phyloP scores from a whole-genome alignment of 30 jellyfish, hydroid and myxozoan genomes.

The Aurelia coerulea region DNA sequence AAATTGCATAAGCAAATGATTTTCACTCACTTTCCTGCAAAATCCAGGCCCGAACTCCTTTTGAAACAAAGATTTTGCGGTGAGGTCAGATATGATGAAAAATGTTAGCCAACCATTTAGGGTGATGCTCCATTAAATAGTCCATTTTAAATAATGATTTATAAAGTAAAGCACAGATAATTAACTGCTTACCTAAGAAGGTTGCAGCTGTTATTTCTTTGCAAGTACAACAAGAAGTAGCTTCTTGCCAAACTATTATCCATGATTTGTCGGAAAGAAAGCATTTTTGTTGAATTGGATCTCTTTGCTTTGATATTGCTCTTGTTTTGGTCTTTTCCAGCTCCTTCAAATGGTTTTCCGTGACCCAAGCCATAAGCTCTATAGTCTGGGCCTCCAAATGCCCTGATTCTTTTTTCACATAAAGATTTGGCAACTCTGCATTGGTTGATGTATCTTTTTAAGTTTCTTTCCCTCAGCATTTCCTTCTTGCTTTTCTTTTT shows the following conservation, averaged over 20 bases:
- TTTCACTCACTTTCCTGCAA: too few species aligned
- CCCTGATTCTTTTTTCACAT: conserved; percentile 94
- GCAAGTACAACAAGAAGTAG: conserved; percentile 80
- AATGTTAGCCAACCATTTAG: too few species aligned
- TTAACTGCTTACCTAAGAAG: conserved; percentile 75
- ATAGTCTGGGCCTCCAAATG: conserved; percentile 97
- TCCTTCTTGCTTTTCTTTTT: conserved; percentile 83
- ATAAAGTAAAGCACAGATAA: too few species aligned
- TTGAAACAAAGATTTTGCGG: too few species aligned
- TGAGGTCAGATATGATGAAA: too few species aligned
- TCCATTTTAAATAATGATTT: too few species aligned
- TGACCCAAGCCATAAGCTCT: conserved; percentile 96
- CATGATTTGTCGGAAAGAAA: conserved; percentile 88
- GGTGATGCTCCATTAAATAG: too few species aligned
- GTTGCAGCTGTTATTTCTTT: conserved; percentile 81
- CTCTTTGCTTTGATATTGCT: conserved; percentile 36
- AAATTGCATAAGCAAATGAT: too few species aligned
- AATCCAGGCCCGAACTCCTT: too few species aligned
- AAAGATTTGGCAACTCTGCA: conserved; percentile 96
- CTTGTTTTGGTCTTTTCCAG: conserved; percentile 61
- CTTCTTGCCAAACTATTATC: conserved; percentile 96
- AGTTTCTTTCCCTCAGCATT: conserved; percentile 88
- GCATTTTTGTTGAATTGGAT: conserved; percentile 77
- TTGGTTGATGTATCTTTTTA: conserved; percentile 90
- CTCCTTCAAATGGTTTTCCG: conserved; percentile 84